Base-by-base conservation (phyloP, 2,797 vertebrate species). In the Enteromius afrohamiltoni region DNA sequence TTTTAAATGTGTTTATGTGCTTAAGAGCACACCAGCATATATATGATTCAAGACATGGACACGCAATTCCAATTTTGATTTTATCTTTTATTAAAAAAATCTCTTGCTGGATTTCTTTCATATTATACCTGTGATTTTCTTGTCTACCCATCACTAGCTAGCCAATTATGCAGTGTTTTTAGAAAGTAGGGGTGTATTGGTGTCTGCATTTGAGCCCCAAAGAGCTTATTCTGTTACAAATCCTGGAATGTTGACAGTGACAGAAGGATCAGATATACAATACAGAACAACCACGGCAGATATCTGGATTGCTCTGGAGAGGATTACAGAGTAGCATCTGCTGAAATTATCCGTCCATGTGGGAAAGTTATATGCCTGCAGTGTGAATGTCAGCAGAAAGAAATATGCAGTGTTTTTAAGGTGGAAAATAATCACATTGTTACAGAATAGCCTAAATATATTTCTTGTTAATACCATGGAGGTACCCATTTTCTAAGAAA, bases 281-380 rank as follows among this genome's bases (percentile, higher is more conserved):
- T 77, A n/a, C 23, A 53, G n/a, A 81, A 78, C 84, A 67, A 73
- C 47, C 40, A 80, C 21, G n/a, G 71, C 55, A 73, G 67, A 85
- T 69, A 60, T 69, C 67, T 82, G 74, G 79, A 82, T 85, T 85
- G 67, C 74, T 82, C 45, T 85, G 16, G 67, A 85, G 64, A 83
- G 80, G 67, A 85, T 79, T 85, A 71, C 67, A 80, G 68, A 67
- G 7, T 34, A 76, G 79, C 67, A 84, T 85, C 84, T 83, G 60
- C 81, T 65, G 40, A 70, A 26, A 71, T 71, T 55, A 62, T 82
- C 21, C 42, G 55, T 67, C 14, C 64, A 34, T 84, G 60, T 79
- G 26, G 69, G 29, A 60, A 77, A 62, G 45, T 70, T 23, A 5
- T 58, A 74, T 71, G n/a, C 31, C n/a, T 40, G 19, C 3, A 53